Base-by-base conservation (phyloP, 35 echinoderm and acorn worm species). In the Eucidaris tribuloides region DNA sequence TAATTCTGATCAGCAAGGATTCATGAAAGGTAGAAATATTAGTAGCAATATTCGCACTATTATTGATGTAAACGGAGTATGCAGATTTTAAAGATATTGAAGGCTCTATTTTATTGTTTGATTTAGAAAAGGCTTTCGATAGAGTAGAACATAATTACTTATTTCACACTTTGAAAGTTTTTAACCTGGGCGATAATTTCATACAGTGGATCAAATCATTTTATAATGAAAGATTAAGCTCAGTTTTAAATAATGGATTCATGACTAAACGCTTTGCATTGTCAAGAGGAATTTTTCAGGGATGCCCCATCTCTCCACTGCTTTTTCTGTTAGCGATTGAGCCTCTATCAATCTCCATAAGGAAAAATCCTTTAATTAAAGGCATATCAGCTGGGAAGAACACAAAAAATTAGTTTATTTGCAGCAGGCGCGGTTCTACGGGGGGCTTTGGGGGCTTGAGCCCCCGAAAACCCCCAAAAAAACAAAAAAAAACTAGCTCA, bases 311-410 rank as follows among this genome's bases (percentile, higher is more conserved):
- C 35, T 58, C 78, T 33, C 78, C 78, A 5, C 48, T 80, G 3
- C 42, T 80, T 5, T 80, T 80, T 58, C 58, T 56, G n/a, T 76
- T 76, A 37, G 70, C 70, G 29, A 52, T 56, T 41, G 78, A 80
- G 27, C 45, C 2, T 32, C 36, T 80, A 45, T 45, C 78, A 0
- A 3, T 80, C 0, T 80, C 49, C 34, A 57, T 80, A 57, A 55
- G 78, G 42, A 58, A 80, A 20, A 58, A 80, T 58, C 5, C 25
- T 15, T 27, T 57, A 13, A 80, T 80, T 80, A 24, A 80, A 34
- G 46, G 78, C 0, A 80, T 78, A 23, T 5, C 23, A 19, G 76
- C 45, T 78, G 39, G 76, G 40, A 7, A 7, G 30, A 22, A 19
- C 9, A 19, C 9, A 64, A 64, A 64, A 62, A 11, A 62, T 62